These are phyloP conservation scores for Crocuta crocuta DNA, from an alignment of 2,113 vertebrate species.

Conservation along the genomic window DNA sequence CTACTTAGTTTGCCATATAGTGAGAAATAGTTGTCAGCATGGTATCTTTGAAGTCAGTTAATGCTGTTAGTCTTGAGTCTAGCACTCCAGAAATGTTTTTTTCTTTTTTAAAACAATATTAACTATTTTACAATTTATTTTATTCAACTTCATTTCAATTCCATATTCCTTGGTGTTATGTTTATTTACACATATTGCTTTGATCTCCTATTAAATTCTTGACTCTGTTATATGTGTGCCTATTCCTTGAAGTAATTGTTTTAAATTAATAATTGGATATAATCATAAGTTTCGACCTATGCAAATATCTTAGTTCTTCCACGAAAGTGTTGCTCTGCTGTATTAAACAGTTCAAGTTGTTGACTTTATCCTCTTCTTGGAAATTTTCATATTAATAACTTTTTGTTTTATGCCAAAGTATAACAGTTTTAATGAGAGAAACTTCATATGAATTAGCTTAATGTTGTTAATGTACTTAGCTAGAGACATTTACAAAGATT, in stretches of 20 bases:
- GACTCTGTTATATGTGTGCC: neutral
- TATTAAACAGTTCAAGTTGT: neutral
- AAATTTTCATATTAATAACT: conserved; percentile 31
- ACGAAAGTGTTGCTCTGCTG: neutral
- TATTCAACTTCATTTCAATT: neutral
- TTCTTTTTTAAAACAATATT: neutral
- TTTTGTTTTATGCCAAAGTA: conserved; percentile 15
- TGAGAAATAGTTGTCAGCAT: neutral
- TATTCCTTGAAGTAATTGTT: neutral
- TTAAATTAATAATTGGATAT: conserved; percentile 36
- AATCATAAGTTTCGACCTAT: neutral
- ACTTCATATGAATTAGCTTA: conserved; percentile 36
- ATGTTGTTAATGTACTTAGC: neutral
- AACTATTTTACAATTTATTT: neutral
- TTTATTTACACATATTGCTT: neutral
- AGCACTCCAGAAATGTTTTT: neutral
- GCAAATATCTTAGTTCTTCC: neutral
- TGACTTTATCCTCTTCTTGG: neutral
- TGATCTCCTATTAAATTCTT: neutral
- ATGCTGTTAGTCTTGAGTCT: neutral
- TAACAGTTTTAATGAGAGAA: conserved; percentile 37
- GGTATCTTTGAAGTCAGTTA: neutral
- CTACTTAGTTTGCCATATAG: neutral
- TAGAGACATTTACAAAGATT: conserved; percentile 24
- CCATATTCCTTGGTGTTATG: neutral